Base-by-base conservation (phyloP, 1,140 invertebrate species). In the Stegodyphus dumicola region DNA sequence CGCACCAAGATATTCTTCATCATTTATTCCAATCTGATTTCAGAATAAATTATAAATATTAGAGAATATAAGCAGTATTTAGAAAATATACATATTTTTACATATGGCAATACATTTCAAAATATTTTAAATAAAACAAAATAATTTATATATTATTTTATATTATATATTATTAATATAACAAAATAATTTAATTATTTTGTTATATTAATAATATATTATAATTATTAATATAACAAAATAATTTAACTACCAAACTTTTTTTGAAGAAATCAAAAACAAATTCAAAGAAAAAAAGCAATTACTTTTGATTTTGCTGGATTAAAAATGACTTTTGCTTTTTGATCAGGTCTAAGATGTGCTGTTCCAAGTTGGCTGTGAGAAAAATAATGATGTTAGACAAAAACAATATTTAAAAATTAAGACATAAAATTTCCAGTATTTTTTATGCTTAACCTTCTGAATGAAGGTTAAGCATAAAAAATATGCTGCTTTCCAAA, bases 1-100 rank as follows among this genome's bases (percentile, higher is more conserved):
- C n/a, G 88, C 87, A 2, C 92, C 92, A 33, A 87, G 89, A 88
- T 91, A 93, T 65, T 67, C 66, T 79, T 78, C 70, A 81, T 90
- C 88, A 71, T 90, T 89, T 70, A 88, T 67, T 84, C 89, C 89
- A 49, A 87, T 74, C 70, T 88, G 85, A 67, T 64, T 10, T 60
- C 9, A 60, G 15, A 60, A 60, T 60, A 10, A 60, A 60, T 10
- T 15, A 10, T 5, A 60, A 60, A 60, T 5, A 2, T 60, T 15
- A 60, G 56, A 60, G 15, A 10, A 10, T 10, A 56, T 7, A 56
- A 56, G 54, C 7, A 56, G 13, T 13, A 60, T 60, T 60, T 60
- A 60, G 15, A 60, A 60, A 60, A 60, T 60, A 60, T 10, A 60
- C 9, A 60, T 60, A 10, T 10, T 60, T 60, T 10, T 60, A 60